Percentiles rank a stretch among this genome's conserved stretches.
phyloP scores from a whole-genome alignment of 2,888 invertebrate species.

The Xiphydria camelus region DNA sequence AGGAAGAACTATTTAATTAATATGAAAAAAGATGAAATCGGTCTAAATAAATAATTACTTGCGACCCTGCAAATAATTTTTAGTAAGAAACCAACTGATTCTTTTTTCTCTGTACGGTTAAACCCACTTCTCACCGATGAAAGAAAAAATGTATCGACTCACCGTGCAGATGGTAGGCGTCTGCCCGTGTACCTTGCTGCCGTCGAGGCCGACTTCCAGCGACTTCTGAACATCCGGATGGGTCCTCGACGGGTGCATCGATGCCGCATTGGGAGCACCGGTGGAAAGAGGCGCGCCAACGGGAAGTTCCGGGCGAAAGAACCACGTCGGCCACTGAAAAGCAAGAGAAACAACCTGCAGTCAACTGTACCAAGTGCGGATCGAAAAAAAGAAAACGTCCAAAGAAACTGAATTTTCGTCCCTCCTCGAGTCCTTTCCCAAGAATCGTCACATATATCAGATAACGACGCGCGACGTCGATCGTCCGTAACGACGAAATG shows the following conservation, averaged over 20 bases:
- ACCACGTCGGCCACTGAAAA: constrained; percentile 51
- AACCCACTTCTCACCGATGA: no score
- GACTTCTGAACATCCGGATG: constrained; percentile 35
- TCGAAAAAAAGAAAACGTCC: not conserved
- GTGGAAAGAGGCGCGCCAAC: constrained; percentile 27
- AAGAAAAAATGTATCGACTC: no score
- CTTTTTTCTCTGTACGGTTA: no score
- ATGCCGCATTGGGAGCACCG: constrained; percentile 23
- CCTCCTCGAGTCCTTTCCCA: not conserved
- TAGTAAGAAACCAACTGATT: no score
- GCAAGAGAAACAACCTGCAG: not conserved
- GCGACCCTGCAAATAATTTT: no score
- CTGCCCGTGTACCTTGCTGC: constrained; percentile 48
- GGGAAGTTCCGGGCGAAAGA: constrained; percentile 46
- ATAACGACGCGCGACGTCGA: no score
- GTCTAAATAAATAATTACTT: no score
- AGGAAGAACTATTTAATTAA: no score
- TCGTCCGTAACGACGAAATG: no score
- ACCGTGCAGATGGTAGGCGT: constrained; percentile 53
- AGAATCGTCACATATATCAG: no score
- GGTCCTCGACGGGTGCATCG: constrained; percentile 29
- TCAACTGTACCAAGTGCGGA: not conserved
- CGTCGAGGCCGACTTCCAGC: constrained; percentile 31
- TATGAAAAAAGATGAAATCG: no score
- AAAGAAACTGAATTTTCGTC: not conserved